Evolutionary conservation across 2,888 invertebrate genomes (phyloP).

Genomic region (Pecten maximus): DNA sequence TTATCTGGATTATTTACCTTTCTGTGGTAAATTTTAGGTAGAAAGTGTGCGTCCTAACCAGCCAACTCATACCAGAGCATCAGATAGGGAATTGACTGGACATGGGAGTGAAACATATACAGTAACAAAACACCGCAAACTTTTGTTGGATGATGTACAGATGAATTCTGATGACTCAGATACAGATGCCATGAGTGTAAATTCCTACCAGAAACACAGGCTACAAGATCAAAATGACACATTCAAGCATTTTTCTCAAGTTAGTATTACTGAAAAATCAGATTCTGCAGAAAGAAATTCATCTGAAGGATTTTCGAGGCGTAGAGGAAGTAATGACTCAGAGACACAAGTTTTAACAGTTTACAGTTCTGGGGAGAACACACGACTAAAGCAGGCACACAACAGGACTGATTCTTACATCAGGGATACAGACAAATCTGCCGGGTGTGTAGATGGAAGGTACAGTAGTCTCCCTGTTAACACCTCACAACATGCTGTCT

Average conservation of each 20-base stretch:
- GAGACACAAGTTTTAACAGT: not conserved
- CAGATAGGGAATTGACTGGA: not conserved
- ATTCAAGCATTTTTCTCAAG: not conserved
- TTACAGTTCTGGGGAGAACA: not conserved
- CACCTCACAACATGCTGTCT: not conserved
- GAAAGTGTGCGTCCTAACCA: not conserved
- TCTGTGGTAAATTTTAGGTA: not conserved
- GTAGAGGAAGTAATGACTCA: not conserved
- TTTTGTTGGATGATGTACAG: not conserved
- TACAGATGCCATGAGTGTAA: not conserved
- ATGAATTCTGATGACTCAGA: conserved; percentile 16
- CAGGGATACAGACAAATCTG: not conserved
- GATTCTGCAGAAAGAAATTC: not conserved
- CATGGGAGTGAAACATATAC: not conserved
- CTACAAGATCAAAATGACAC: conserved; percentile 9
- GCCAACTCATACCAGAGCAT: not conserved
- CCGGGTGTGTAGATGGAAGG: not conserved
- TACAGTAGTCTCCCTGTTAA: not conserved
- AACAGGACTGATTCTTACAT: not conserved
- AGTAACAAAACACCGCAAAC: not conserved
- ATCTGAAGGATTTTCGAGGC: not conserved
- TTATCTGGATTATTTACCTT: too few species aligned
- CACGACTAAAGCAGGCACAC: not conserved
- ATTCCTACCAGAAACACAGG: not conserved
- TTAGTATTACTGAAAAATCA: not conserved